These are phyloP conservation scores for Eriosoma lanigerum DNA, from an alignment of 1,140 invertebrate species.

Conservation along the genomic window DNA sequence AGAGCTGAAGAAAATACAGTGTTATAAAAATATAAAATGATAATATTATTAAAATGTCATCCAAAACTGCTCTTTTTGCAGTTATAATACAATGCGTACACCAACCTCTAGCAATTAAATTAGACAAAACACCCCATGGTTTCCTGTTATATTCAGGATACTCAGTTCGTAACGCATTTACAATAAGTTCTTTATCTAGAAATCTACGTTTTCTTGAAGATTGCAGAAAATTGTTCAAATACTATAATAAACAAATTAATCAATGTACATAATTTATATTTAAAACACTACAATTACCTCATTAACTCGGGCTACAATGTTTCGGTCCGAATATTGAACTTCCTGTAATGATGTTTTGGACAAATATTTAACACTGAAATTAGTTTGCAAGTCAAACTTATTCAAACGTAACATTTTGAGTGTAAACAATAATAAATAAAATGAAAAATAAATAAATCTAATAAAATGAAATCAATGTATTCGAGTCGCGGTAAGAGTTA, in stretches of 20 bases:
- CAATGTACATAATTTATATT: too few relatives aligned
- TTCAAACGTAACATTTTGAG: slow-evolving; percentile 23
- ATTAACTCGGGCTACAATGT: background rate
- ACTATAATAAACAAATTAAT: background rate
- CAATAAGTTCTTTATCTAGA: slow-evolving; percentile 14
- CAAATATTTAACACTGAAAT: slow-evolving; percentile 36
- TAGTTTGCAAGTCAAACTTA: background rate
- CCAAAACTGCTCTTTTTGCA: too few relatives aligned
- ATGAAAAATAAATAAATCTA: too few relatives aligned
- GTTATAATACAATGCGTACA: background rate
- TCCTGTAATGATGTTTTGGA: background rate
- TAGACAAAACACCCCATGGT: slow-evolving; percentile 30
- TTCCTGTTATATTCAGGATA: slow-evolving; percentile 37
- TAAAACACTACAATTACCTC: background rate
- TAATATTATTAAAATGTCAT: too few relatives aligned
- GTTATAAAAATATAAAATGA: background rate
- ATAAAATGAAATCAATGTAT: too few relatives aligned
- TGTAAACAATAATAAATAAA: background rate
- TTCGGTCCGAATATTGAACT: background rate
- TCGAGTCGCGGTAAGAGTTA: too few relatives aligned
- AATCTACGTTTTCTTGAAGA: background rate
- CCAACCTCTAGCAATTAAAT: slow-evolving; percentile 36
- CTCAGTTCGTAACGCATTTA: background rate
- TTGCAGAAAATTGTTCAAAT: slow-evolving; percentile 10
- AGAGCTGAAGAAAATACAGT: background rate